These are phyloP conservation scores for Talpa occidentalis DNA, from an alignment of 2,113 vertebrate genomes.

Conservation along the genomic window DNA sequence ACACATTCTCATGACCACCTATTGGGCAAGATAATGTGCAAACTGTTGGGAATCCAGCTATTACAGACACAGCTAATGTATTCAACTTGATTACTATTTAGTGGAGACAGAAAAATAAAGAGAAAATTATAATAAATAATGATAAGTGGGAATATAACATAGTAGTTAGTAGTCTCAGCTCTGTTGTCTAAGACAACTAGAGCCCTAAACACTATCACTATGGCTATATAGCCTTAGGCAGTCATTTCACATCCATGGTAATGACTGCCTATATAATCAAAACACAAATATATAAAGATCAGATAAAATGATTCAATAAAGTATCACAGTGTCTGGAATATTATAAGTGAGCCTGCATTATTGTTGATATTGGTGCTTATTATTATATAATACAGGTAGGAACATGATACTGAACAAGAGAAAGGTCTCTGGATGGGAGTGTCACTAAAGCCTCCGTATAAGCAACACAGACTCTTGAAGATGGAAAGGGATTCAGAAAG, in stretches of 20 bases:
- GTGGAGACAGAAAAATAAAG: background rate
- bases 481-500: background rate
- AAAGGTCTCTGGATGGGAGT: background rate
- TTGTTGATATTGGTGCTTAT: background rate
- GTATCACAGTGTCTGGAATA: background rate
- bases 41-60: constrained; percentile 11
- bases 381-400: background rate
- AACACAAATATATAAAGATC: background rate
- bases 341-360: background rate
- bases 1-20: constrained; percentile 50
- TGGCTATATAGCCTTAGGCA: background rate
- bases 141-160: background rate
- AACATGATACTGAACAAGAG: background rate
- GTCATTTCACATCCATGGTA: background rate
- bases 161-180: background rate
- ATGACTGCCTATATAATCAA: background rate
- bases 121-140: background rate
- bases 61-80: background rate
- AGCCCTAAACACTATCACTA: background rate
- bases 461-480: background rate
- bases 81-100: constrained; percentile 24
- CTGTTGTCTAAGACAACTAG: background rate
- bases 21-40: constrained; percentile 22
- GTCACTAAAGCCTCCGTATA: background rate
- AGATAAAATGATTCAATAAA: background rate